phyloP scores from a whole-genome alignment of 2,113 vertebrate genomes.

The Platichthys flesus region DNA sequence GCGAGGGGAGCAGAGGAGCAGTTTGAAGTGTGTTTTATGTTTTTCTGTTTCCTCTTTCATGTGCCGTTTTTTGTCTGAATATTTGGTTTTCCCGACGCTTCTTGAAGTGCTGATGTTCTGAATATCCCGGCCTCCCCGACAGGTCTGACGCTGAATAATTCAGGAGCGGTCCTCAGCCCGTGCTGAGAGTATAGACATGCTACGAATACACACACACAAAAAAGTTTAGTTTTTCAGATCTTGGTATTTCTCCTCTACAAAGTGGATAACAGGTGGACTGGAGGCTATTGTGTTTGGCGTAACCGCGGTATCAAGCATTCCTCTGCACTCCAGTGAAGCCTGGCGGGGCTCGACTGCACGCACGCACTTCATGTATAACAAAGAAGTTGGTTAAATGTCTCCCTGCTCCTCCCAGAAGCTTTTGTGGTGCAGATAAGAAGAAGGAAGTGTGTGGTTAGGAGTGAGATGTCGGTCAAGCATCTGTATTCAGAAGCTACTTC shows the following conservation, averaged over 20 bases:
- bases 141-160: conserved; percentile 73
- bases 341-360: neutral
- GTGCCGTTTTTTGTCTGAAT: conserved; percentile 37
- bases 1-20: neutral
- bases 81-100: conserved; percentile 40
- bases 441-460: neutral
- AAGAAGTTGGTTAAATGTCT: conserved; percentile 12
- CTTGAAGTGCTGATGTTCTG: conserved; percentile 73
- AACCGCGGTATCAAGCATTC: conserved; percentile 19
- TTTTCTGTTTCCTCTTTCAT: conserved; percentile 42
- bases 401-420: conserved; percentile 1
- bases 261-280: conserved; percentile 68
- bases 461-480: neutral
- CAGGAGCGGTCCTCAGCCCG: conserved; percentile 47
- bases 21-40: conserved; percentile 38
- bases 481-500: conserved; percentile 2
- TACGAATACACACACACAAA: conserved; percentile 39
- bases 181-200: conserved; percentile 42
- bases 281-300: conserved; percentile 47
- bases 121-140: conserved; percentile 67
- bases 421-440: neutral
- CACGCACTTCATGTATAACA: conserved; percentile 18
- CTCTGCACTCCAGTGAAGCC: conserved; percentile 22
- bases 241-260: conserved; percentile 55
- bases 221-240: conserved; percentile 56